Evolutionary conservation across 2,113 vertebrate species (phyloP).

Genomic region (Myodes glareolus): DNA sequence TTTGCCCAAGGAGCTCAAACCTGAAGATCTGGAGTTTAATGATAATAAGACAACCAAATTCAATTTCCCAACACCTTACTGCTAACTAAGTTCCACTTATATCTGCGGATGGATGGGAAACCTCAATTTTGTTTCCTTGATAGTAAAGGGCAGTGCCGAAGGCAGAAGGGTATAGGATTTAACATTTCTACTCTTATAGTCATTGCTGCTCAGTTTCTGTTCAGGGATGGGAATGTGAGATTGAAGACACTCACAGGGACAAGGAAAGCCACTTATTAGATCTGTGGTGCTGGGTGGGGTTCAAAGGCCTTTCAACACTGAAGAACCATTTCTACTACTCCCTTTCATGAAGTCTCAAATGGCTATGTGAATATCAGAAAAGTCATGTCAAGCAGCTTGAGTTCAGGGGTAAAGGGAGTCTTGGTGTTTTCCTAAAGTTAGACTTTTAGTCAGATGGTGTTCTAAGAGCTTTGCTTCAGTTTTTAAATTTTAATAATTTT

Average conservation of each 20-base stretch:
- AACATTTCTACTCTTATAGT: background rate
- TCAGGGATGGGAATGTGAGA: background rate
- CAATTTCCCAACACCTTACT: background rate
- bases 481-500: constrained; percentile 26
- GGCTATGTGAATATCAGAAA: background rate
- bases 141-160: background rate
- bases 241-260: background rate
- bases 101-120: background rate
- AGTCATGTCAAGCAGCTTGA: background rate
- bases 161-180: background rate
- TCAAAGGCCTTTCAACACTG: background rate
- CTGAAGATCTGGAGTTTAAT: background rate
- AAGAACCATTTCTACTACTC: background rate
- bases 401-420: background rate
- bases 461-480: background rate
- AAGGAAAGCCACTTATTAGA: background rate
- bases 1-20: background rate
- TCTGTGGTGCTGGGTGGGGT: background rate
- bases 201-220: background rate
- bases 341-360: background rate
- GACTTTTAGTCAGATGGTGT: background rate
- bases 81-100: background rate
- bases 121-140: background rate
- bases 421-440: background rate
- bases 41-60: background rate